Percentiles rank a stretch among this genome's conserved stretches.
These are phyloP conservation scores for Cylas formicarius DNA, from an alignment of 1,140 invertebrate genomes.

Conservation along the genomic window DNA sequence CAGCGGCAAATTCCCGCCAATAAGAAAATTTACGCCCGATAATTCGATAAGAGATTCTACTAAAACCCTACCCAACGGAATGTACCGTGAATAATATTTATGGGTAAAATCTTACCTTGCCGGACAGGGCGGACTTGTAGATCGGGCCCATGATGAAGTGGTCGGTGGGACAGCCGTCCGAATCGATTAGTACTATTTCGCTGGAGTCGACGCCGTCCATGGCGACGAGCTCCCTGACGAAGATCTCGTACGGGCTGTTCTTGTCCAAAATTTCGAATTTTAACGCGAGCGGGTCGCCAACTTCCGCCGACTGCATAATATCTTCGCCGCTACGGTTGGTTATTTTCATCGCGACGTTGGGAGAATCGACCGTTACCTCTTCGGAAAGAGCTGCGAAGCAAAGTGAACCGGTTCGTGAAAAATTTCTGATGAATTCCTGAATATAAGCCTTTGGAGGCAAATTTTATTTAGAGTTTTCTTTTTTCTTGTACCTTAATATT, in stretches of 20 bases:
- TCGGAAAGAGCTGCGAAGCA: conserved; percentile 56
- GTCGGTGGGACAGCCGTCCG: conserved; percentile 86
- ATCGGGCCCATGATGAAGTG: conserved; percentile 88
- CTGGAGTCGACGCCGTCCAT: conserved; percentile 89
- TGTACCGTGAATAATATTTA: not conserved
- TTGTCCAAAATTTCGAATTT: conserved; percentile 87
- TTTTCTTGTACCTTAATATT: too few relatives aligned
- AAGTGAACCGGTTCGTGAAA: too few relatives aligned
- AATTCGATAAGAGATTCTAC: not conserved
- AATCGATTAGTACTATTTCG: conserved; percentile 86
- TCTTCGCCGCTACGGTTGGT: conserved; percentile 76
- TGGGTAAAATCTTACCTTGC: conserved; percentile 52
- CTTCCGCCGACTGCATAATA: conserved; percentile 72
- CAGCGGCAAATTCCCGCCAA: too few relatives aligned
- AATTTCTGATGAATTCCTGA: too few relatives aligned
- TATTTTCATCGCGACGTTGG: conserved; percentile 90
- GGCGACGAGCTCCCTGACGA: conserved; percentile 86
- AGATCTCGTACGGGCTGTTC: conserved; percentile 90
- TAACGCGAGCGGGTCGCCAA: conserved; percentile 83
- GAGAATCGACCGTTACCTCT: conserved; percentile 83
- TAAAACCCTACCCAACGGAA: not conserved
- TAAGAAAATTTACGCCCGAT: too few relatives aligned
- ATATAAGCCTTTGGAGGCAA: too few relatives aligned
- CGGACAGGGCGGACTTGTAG: conserved; percentile 67
- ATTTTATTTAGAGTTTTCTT: too few relatives aligned